phyloP scores from a whole-genome alignment of 2,113 vertebrate species.

The Zosterops hypoxanthus region DNA sequence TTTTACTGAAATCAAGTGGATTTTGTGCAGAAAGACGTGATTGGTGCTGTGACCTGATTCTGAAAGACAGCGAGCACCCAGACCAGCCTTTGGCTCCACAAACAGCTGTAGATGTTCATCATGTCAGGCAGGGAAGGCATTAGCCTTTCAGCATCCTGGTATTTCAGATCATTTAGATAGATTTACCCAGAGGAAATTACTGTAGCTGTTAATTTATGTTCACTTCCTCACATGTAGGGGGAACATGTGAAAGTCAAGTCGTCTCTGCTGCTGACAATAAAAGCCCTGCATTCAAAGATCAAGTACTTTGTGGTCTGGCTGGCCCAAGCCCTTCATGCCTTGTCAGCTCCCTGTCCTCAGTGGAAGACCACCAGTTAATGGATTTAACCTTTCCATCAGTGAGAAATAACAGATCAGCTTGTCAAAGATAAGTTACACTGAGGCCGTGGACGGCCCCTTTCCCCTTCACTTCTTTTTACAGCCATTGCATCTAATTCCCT shows the following conservation, averaged over 20 bases:
- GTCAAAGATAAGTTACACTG: background rate
- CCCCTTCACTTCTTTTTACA: slow-evolving; percentile 37
- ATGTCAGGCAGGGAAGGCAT: background rate
- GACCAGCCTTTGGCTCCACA: background rate
- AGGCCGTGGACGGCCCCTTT: background rate
- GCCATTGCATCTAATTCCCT: background rate
- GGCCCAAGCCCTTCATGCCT: slow-evolving; percentile 20
- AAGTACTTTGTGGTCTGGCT: background rate
- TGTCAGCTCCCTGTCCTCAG: slow-evolving; percentile 24
- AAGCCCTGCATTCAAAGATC: slow-evolving; percentile 16
- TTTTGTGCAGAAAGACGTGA: background rate
- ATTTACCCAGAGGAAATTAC: slow-evolving; percentile 43
- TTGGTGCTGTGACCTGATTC: background rate
- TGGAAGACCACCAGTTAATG: slow-evolving; percentile 43
- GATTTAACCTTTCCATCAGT: slow-evolving; percentile 41
- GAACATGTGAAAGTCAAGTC: slow-evolving; percentile 43
- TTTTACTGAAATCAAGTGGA: background rate
- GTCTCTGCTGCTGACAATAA: background rate
- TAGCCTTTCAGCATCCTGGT: slow-evolving; percentile 16
- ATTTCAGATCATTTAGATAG: background rate
- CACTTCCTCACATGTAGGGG: background rate
- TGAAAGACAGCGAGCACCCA: background rate
- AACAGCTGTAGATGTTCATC: slow-evolving; percentile 12
- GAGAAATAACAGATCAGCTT: background rate
- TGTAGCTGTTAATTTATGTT: slow-evolving; percentile 44